Evolutionary conservation across 2,888 invertebrate genomes (phyloP), one percentile per base, ranked within the genome.

Genomic region (Drosophila cognata): DNA sequence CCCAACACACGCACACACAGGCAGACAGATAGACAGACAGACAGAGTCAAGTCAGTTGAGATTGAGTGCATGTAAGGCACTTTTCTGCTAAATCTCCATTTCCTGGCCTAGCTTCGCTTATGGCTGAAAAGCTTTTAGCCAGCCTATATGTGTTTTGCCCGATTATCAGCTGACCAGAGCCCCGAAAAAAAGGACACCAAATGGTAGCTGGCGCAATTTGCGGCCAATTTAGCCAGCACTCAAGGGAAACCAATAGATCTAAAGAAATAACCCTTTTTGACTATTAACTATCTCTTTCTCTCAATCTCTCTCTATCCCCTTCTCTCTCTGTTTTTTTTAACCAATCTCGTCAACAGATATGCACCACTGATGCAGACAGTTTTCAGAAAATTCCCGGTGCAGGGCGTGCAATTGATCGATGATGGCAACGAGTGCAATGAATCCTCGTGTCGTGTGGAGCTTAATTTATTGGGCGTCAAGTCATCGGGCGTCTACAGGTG

Each of bases 401-500:
- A 77, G 62, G 92, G 92, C 66, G 87, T 92, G 51, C 83, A 85
- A 62, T 79, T 92, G 67, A 87, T 86, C 74, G 90, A 91, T 80
- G 87, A 88, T 33, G 85, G 88, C 71, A 89, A 89, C 79, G 84
- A 85, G 69, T 93, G 93, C 85, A 92, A 92, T 82, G 91, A 92
- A 74, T 89, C 86, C 66, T 89, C 91, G 35, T 93, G 92, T 63
- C 92, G 91, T 60, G 90, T 92, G 65, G 91, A 92, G 56, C 81
- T 93, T 60, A 89, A 89, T 79, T 82, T 91, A 77, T 87, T 92
- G 84, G 90, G 90, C 68, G 75, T 85, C 79, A 91, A 90, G 69
- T 91, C 93, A 60, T 88, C 92, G 60, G 95, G 95, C 43, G 93
- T 94, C 51, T 95, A 95, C 81, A 92, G 94, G 67, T 95, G 95